A percentile compares a stretch with the other conserved stretches of the same genome.
phyloP scores from a whole-genome alignment of 2,888 invertebrate genomes.

The Octonoba sinensis region DNA sequence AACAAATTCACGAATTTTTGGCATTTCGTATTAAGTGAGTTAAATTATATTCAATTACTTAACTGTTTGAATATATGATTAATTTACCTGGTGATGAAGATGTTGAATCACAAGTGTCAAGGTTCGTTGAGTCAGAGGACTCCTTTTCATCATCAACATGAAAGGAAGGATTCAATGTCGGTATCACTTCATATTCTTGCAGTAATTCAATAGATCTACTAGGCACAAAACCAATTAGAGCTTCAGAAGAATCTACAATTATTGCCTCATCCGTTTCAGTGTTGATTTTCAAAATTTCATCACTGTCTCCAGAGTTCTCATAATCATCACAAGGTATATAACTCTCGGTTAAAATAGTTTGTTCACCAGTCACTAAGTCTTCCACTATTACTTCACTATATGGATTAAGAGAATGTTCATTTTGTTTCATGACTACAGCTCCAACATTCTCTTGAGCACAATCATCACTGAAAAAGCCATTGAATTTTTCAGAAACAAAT shows the following conservation, averaged over 20 bases:
- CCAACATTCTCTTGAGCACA: too few species aligned
- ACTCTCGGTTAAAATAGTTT: constrained; percentile 35
- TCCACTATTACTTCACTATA: constrained; percentile 68
- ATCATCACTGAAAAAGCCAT: neutral
- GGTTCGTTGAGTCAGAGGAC: constrained; percentile 28
- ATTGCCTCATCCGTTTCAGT: constrained; percentile 74
- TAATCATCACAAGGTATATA: constrained; percentile 42
- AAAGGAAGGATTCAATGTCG: constrained; percentile 25
- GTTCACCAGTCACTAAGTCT: constrained; percentile 70
- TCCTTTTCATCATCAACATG: constrained; percentile 41
- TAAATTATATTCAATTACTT: too few species aligned
- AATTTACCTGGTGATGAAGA: constrained; percentile 47
- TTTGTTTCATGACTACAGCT: neutral
- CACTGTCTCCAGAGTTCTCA: constrained; percentile 68
- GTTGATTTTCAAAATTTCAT: constrained; percentile 73
- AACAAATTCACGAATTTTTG: too few species aligned
- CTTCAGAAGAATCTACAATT: constrained; percentile 67
- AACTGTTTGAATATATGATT: too few species aligned
- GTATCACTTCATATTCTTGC: constrained; percentile 47
- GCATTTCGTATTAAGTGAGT: too few species aligned
- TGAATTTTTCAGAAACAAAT: neutral
- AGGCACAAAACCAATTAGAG: constrained; percentile 58
- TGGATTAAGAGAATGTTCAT: constrained; percentile 20
- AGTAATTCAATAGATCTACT: constrained; percentile 55
- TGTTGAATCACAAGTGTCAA: constrained; percentile 35